These are phyloP conservation scores for Drosophila antonietae DNA, from an alignment of 2,888 invertebrate species.

Conservation along the genomic window DNA sequence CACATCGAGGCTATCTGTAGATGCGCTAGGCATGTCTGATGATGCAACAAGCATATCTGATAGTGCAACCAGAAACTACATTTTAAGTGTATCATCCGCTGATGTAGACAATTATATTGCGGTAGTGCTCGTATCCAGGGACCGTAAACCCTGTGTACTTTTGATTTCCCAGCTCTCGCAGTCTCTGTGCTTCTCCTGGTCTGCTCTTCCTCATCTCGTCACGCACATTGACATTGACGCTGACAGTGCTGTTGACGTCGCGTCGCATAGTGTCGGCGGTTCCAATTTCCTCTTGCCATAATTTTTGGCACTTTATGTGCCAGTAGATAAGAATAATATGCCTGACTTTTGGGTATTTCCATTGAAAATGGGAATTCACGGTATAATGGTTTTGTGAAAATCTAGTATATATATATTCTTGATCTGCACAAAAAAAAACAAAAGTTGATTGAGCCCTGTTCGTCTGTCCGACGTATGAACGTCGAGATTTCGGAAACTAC, in stretches of 20 bases:
- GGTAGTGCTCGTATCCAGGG: constrained; percentile 17
- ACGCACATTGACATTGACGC: constrained; percentile 39
- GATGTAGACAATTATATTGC: constrained; percentile 9
- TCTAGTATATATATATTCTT: too few relatives aligned
- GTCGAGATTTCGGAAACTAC: too few relatives aligned
- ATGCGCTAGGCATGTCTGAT: background rate
- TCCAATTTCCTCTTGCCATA: constrained; percentile 72
- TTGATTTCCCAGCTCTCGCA: background rate
- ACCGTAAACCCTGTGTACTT: background rate
- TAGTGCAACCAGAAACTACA: constrained; percentile 9
- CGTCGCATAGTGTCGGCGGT: constrained; percentile 31
- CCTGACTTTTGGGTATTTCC: constrained; percentile 31
- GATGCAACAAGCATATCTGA: background rate
- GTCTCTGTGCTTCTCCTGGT: background rate
- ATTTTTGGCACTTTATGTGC: constrained; percentile 75
- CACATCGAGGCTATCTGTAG: constrained; percentile 1
- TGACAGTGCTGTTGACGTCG: constrained; percentile 15
- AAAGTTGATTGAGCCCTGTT: too few relatives aligned
- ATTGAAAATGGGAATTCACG: too few relatives aligned
- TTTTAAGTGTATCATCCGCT: constrained; percentile 4
- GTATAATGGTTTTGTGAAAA: too few relatives aligned
- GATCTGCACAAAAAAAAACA: too few relatives aligned
- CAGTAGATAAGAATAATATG: constrained; percentile 63
- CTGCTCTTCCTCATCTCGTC: background rate
- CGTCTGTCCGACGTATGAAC: too few relatives aligned